Evolutionary conservation across 2,797 vertebrate genomes (phyloP).

Genomic region (Karalla daura): DNA sequence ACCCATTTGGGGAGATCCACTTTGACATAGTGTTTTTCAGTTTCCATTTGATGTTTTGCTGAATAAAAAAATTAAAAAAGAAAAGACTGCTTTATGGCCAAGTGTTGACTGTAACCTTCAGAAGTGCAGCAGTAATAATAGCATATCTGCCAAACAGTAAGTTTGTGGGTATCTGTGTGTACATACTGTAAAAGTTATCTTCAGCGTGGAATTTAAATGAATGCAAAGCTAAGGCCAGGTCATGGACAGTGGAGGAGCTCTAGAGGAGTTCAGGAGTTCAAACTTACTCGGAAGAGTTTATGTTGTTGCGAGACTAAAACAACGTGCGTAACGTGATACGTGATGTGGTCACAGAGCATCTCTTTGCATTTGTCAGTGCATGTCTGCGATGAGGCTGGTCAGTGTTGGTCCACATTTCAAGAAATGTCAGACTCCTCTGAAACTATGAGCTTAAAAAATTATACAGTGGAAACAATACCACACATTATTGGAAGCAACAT

Average conservation of each 20-base stretch:
- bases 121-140: conserved; percentile 9
- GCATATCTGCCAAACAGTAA: conserved; percentile 6
- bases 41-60: conserved; percentile 19
- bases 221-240: conserved; percentile 4
- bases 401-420: not conserved
- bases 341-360: not conserved
- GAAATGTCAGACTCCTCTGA: conserved; percentile 7
- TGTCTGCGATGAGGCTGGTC: not conserved
- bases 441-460: too few relatives aligned
- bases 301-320: not conserved
- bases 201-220: not conserved
- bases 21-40: conserved; percentile 12
- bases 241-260: not conserved
- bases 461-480: too few relatives aligned
- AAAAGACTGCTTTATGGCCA: not conserved
- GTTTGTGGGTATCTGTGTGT: not conserved
- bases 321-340: not conserved
- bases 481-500: too few relatives aligned
- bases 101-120: conserved; percentile 32
- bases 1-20: conserved; percentile 22
- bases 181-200: not conserved
- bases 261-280: not conserved
- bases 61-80: too few relatives aligned
- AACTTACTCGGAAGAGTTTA: not conserved
- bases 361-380: not conserved